Conservation (phyloP, 2,797 vertebrate genomes). For the Micrastur ruficollis region DNA sequence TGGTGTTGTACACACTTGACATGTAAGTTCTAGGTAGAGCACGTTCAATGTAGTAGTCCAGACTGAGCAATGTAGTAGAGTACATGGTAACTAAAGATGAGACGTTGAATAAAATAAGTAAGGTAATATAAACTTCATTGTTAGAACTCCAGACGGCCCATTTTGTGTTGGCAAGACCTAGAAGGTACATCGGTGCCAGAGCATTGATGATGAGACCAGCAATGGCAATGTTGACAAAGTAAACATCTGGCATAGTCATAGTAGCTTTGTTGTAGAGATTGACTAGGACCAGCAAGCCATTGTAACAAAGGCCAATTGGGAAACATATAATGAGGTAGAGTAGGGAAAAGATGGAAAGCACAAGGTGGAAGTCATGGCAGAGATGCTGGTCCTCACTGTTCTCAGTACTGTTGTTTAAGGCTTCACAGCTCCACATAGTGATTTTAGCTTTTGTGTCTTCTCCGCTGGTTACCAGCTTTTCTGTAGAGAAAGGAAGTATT, state of each 20-base stretch:
- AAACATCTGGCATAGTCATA: conserved; percentile 98
- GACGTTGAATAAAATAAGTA: conserved; percentile 95
- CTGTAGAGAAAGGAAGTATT: conserved; percentile 68
- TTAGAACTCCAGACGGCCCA: conserved; percentile 91
- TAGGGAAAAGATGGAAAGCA: conserved; percentile 88
- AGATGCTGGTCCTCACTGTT: conserved; percentile 80
- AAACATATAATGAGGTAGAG: conserved; percentile 93
- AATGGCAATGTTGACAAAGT: conserved; percentile 96
- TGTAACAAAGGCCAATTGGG: conserved; percentile 92
- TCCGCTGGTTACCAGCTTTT: conserved; percentile 73
- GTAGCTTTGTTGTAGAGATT: conserved; percentile 92
- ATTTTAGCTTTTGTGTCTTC: conserved; percentile 62
- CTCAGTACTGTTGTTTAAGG: conserved; percentile 85
- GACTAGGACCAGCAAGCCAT: conserved; percentile 88
- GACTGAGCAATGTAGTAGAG: conserved; percentile 91
- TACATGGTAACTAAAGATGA: conserved; percentile 95
- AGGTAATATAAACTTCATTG: conserved; percentile 89
- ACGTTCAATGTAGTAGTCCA: conserved; percentile 96
- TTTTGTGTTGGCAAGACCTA: conserved; percentile 85
- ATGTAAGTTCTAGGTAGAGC: conserved; percentile 95
- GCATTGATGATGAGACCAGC: conserved; percentile 91
- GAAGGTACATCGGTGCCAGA: conserved; percentile 87
- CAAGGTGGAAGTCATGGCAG: conserved; percentile 91
- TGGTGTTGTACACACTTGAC: conserved; percentile 98
- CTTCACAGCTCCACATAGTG: conserved; percentile 95